Conservation (phyloP, 2,888 invertebrate species). For the Carcina quercana region DNA sequence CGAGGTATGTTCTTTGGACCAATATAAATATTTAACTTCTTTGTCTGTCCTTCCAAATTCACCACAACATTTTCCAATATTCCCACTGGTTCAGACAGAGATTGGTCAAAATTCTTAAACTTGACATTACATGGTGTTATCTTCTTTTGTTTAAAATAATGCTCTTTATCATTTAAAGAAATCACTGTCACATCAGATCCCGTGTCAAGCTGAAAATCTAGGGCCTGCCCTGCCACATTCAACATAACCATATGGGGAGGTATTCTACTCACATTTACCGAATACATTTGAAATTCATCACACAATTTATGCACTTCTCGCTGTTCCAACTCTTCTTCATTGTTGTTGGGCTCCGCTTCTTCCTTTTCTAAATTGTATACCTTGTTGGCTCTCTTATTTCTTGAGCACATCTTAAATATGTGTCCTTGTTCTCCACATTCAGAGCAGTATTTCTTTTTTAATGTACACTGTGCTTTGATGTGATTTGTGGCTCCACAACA, state of each 20-base stretch:
- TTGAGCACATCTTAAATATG: constrained; percentile 6
- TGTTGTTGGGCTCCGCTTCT: no score
- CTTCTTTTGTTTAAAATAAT: background rate
- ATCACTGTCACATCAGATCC: constrained; percentile 1
- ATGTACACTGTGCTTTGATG: constrained; percentile 5
- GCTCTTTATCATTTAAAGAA: constrained; percentile 4
- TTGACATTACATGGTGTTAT: constrained; percentile 1
- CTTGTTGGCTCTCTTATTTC: background rate
- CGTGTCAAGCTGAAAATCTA: background rate
- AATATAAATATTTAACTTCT: background rate
- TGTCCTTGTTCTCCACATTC: constrained; percentile 10
- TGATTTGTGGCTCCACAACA: constrained; percentile 8
- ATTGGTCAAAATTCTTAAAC: constrained; percentile 10
- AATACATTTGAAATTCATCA: background rate
- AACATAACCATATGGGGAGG: background rate
- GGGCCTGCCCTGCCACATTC: background rate
- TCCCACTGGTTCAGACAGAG: constrained; percentile 3
- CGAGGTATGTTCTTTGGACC: background rate
- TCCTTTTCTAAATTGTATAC: background rate
- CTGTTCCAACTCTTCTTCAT: background rate
- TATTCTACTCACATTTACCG: background rate
- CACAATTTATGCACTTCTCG: background rate
- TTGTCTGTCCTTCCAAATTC: background rate
- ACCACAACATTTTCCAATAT: constrained; percentile 1
- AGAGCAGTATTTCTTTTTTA: constrained; percentile 8